Base-by-base conservation (phyloP, 2,797 vertebrate genomes). In the Schizopygopsis pylzovi region DNA sequence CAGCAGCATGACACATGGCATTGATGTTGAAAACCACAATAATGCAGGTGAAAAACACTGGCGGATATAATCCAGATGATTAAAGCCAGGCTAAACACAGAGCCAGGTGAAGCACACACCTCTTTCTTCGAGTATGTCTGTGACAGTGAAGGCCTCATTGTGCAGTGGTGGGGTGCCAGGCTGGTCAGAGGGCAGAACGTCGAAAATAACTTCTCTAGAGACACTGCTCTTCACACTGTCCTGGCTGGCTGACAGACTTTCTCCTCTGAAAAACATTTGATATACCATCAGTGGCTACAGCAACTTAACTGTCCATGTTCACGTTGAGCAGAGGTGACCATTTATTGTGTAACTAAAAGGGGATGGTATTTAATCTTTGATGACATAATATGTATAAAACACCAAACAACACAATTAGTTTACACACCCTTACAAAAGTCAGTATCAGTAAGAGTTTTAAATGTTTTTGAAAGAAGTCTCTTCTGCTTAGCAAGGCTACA, bases 51-150 rank as follows among this genome's bases (percentile, higher is more conserved):
- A 70, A 78, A 78, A 41, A 83, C 33, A 67, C 8, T 39, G 56
- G 2, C 0, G 4, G 12, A 39, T 39, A 6, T 20, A 52, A 65
- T 25, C n/a, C 22, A 84, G 4, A 15, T 78, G n/a, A 78, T 56
- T 78, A 47, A 63, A 61, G 11, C 0, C 11, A 73, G 39, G 41
- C 16, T 73, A 56, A 84, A 70, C 15, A 78, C 9, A 77, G 63
- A 6, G 6, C n/a, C 54, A 43, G 16, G 67, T 41, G n/a, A 25
- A 56, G 59, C 16, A 86, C 81, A 59, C 89, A 99, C 98, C 97
- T 94, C 98, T 97, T 96, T 98, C 97, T 93, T 97, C 97, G 95
- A 97, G 96, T 94, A 95, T 87, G 93, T 97, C 95, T 95, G 95
- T 86, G 93, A 95, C 93, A 95, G 95, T 87, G 94, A 96, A 96